A percentile compares a stretch with the other conserved stretches of the same genome.
Evolutionary conservation across 1,140 invertebrate species (phyloP).

Genomic region (Ips nitidus): DNA sequence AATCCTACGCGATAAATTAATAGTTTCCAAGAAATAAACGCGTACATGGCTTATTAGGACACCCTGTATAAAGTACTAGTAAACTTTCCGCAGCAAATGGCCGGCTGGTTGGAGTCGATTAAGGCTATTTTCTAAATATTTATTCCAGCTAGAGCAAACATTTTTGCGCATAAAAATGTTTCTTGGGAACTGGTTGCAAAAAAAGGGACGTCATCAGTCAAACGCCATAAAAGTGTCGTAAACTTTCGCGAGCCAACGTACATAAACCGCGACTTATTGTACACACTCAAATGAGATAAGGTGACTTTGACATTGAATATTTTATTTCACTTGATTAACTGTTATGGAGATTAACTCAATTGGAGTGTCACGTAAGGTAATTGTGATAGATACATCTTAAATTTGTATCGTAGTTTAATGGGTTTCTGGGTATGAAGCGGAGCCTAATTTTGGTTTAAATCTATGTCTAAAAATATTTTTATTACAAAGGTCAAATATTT

Average conservation of each 20-base stretch:
- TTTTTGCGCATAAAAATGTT: constrained; percentile 16
- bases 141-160: constrained; percentile 10
- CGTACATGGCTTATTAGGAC: no score
- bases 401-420: neutral
- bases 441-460: no score
- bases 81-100: no score
- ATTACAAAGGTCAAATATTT: no score
- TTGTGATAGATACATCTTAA: constrained; percentile 28
- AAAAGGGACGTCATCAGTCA: constrained; percentile 15
- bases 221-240: constrained; percentile 17
- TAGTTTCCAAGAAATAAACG: no score
- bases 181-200: constrained; percentile 17
- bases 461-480: no score
- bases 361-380: constrained; percentile 16
- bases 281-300: constrained; percentile 29
- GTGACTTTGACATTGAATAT: constrained; percentile 41
- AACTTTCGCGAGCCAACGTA: neutral
- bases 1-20: no score
- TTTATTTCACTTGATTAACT: constrained; percentile 31
- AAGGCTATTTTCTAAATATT: constrained; percentile 16
- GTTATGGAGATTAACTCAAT: constrained; percentile 23
- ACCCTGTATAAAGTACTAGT: no score
- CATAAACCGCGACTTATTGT: constrained; percentile 12
- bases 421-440: neutral
- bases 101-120: neutral